Percentiles rank a stretch among this genome's conserved stretches.
Evolutionary conservation across 1,140 invertebrate species (phyloP).

Genomic region (Drosophila arizonae): DNA sequence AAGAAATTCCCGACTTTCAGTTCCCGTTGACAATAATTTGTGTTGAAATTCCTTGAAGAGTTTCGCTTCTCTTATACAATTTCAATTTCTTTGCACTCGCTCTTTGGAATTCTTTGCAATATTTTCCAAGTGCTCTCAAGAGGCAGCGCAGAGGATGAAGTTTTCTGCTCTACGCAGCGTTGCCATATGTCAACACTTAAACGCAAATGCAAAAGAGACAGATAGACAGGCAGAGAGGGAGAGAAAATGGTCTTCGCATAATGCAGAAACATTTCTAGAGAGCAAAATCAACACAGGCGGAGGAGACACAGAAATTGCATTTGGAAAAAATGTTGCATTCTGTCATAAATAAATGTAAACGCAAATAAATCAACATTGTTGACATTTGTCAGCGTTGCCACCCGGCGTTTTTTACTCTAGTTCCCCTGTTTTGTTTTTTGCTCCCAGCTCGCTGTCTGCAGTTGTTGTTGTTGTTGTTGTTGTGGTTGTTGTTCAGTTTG

Average conservation of each 20-base stretch:
- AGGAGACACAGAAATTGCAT: slow-evolving; percentile 68
- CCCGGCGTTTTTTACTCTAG: slow-evolving; percentile 9
- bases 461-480: slow-evolving; percentile 1
- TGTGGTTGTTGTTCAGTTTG: not conserved
- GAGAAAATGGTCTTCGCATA: not conserved
- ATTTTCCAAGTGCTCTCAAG: not conserved
- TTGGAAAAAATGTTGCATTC: slow-evolving; percentile 75
- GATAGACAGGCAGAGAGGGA: not conserved
- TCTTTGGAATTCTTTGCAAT: not conserved
- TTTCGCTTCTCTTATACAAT: not conserved
- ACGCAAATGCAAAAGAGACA: not conserved
- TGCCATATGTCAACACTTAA: slow-evolving; percentile 1
- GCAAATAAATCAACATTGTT: slow-evolving; percentile 79
- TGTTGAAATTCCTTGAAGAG: not conserved
- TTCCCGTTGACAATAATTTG: not conserved
- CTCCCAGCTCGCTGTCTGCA: slow-evolving; percentile 3
- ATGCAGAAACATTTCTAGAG: slow-evolving; percentile 16
- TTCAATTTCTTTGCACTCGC: not conserved
- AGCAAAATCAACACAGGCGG: not conserved
- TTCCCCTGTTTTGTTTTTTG: not conserved
- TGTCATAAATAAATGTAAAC: slow-evolving; percentile 78
- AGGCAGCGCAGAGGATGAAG: not conserved
- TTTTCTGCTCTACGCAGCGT: not conserved
- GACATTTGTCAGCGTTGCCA: slow-evolving; percentile 68
- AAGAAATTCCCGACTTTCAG: too few relatives aligned